Conservation (phyloP, 2,888 invertebrate genomes). For the Drosophila nigritarsus region DNA sequence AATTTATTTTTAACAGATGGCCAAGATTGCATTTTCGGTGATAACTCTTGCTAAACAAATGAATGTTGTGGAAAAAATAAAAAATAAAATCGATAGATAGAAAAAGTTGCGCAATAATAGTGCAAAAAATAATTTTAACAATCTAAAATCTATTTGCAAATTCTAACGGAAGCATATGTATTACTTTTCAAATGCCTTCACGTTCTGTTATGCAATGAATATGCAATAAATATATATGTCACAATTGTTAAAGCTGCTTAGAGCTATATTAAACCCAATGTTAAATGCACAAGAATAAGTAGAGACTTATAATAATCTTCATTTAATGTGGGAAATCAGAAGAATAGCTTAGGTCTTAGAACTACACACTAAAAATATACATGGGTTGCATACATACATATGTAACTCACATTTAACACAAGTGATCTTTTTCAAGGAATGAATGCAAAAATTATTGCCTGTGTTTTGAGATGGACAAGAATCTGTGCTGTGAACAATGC, state of each 20-base stretch:
- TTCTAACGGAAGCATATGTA: neutral
- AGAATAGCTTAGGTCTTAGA: no score
- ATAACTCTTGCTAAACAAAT: slow-evolving; percentile 53
- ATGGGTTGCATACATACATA: neutral
- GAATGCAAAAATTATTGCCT: slow-evolving; percentile 44
- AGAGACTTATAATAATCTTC: neutral
- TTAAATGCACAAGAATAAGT: neutral
- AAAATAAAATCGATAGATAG: neutral
- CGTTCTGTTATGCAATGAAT: neutral
- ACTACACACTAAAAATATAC: neutral
- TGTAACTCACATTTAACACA: neutral
- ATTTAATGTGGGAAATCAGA: neutral
- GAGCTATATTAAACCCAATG: neutral
- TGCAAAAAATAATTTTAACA: neutral
- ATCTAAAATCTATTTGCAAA: neutral
- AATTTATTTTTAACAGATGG: slow-evolving; percentile 29
- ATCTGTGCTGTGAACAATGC: slow-evolving; percentile 45
- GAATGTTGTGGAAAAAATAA: slow-evolving; percentile 48
- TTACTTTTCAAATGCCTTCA: neutral
- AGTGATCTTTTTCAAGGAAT: neutral
- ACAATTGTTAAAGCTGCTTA: neutral
- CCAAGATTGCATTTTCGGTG: slow-evolving; percentile 62
- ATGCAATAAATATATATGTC: neutral
- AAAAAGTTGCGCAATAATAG: neutral
- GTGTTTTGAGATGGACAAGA: slow-evolving; percentile 23